Conservation (phyloP, 2,888 invertebrate species). For the Baronia brevicornis region DNA sequence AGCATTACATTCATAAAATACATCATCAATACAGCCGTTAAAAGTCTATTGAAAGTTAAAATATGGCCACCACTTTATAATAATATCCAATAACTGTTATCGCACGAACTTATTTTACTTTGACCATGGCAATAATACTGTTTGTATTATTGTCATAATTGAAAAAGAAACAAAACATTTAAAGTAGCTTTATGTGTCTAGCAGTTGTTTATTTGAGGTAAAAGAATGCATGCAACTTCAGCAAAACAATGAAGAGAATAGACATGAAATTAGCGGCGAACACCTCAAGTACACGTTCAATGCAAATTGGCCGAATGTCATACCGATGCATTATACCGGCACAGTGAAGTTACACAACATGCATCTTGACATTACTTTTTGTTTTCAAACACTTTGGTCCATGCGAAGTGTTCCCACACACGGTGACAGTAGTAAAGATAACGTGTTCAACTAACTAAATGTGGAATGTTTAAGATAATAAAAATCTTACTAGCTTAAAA, state of each 20-base stretch:
- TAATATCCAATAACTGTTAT: too few relatives aligned
- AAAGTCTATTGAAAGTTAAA: too few relatives aligned
- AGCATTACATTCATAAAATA: too few relatives aligned
- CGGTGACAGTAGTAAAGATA: conserved; percentile 32
- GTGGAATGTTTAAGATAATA: conserved; percentile 25
- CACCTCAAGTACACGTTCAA: conserved; percentile 45
- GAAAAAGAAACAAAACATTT: background rate
- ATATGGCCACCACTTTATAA: too few relatives aligned
- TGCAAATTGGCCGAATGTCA: conserved; percentile 57
- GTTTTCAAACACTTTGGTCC: conserved; percentile 45
- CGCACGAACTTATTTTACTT: too few relatives aligned
- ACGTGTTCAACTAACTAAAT: conserved; percentile 48
- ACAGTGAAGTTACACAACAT: conserved; percentile 51
- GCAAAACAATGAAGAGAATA: conserved; percentile 37
- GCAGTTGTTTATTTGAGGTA: background rate
- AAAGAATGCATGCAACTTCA: conserved; percentile 3
- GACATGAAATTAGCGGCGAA: conserved; percentile 30
- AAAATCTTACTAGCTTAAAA: too few relatives aligned
- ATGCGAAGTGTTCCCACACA: conserved; percentile 61
- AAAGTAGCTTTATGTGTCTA: background rate
- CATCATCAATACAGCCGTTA: too few relatives aligned
- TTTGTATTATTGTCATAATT: too few relatives aligned
- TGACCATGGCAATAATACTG: too few relatives aligned
- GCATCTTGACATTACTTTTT: conserved; percentile 72
- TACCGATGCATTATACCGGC: conserved; percentile 26